These are phyloP conservation scores for Edolisoma coerulescens DNA, from an alignment of 2,113 vertebrate species.

Conservation along the genomic window DNA sequence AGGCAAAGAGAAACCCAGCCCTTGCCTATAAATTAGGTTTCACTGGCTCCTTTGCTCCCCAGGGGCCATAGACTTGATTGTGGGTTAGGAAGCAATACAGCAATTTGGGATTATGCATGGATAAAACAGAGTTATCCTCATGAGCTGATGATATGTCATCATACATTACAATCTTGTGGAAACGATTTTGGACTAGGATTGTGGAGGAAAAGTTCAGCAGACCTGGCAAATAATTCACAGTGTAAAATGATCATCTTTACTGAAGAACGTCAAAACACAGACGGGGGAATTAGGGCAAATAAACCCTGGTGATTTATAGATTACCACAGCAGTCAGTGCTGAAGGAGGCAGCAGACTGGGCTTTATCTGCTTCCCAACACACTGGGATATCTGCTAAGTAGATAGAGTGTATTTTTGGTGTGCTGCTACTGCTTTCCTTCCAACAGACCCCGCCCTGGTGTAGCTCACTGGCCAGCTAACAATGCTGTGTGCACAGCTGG, in stretches of 20 bases:
- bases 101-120: slow-evolving; percentile 6
- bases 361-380: neutral
- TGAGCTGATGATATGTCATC: neutral
- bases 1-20: neutral
- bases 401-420: neutral
- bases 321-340: neutral
- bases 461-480: neutral
- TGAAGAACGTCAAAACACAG: neutral
- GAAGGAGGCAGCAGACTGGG: neutral
- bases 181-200: neutral
- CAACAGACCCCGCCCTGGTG: neutral
- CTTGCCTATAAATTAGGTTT: slow-evolving; percentile 13
- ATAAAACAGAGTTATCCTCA: slow-evolving; percentile 15
- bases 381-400: neutral
- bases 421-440: neutral
- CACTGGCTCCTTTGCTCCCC: neutral
- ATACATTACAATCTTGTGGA: neutral
- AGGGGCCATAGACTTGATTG: neutral
- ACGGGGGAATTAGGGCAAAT: slow-evolving; percentile 19
- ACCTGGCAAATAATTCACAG: neutral
- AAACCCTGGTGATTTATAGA: slow-evolving; percentile 9
- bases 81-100: slow-evolving; percentile 10
- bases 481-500: rapidly evolving
- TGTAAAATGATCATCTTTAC: neutral
- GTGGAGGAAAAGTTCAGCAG: slow-evolving; percentile 2